Evolutionary conservation across 1,140 invertebrate genomes (phyloP), one percentile per base, ranked within the genome.

Genomic region (Antheraea mylitta): DNA sequence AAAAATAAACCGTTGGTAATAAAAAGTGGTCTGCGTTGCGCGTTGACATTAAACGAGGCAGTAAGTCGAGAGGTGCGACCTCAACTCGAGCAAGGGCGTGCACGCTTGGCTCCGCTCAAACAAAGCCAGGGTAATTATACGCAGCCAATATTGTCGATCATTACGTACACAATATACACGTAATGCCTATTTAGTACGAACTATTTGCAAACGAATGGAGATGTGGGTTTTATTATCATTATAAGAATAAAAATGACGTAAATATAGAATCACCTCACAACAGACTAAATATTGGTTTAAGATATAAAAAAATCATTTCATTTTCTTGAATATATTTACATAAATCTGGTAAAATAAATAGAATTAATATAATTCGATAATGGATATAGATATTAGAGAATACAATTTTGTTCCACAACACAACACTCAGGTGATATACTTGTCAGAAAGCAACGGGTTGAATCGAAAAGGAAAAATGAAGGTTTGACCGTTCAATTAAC

Each of bases 41-140:
- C 78, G 72, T 78, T 78, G 76, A 80, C 78, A 72, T 80, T 77
- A 80, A 76, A 42, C 70, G 59, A 71, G 69, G 64, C 67, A 58
- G 42, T 65, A 58, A 75, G 71, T 70, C 53, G 72, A 74, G 72
- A 76, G 72, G 72, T 30, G 60, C 66, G 76, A 71, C 73, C 77
- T 72, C 71, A 74, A 74, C 18, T 72, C 70, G 70, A 68, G 70
- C 75, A 79, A 79, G 75, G 75, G 74, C 72, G 63, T 48, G 64
- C 48, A 59, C 66, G 18, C 60, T 60, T 45, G 37, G 53, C 18
- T 45, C 53, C 64, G 30, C 16, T 70, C 58, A 61, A 70, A 48
- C 58, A 42, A 37, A 63, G 61, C 61, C 37, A 36, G 61, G 13
- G 22, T 36, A 37, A 63, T 63, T 63, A 37, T 63, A 63, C 22